These are phyloP conservation scores for Cryptus viduatorius DNA, from an alignment of 2,888 invertebrate genomes.

Conservation along the genomic window DNA sequence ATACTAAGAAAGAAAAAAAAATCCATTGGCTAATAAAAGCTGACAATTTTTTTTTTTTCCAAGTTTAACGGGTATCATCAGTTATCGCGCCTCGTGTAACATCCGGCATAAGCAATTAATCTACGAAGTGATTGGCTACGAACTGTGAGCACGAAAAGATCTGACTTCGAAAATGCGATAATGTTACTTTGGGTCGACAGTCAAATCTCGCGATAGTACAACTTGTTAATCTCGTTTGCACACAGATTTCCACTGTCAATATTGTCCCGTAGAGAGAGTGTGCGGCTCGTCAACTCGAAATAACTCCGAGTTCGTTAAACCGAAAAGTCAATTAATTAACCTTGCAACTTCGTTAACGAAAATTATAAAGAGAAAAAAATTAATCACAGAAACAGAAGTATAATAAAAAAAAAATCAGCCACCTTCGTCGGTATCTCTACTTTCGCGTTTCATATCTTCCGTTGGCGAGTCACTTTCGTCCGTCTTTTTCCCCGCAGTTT, in stretches of 20 bases:
- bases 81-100: background rate
- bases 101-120: background rate
- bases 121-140: background rate
- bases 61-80: background rate
- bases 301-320: background rate
- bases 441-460: constrained; percentile 5
- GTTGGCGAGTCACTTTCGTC: constrained; percentile 19
- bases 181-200: background rate
- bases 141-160: background rate
- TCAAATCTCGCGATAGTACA: background rate
- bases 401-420: constrained; percentile 34
- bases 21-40: constrained; percentile 10
- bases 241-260: background rate
- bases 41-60: background rate
- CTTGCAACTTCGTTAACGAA: constrained; percentile 13
- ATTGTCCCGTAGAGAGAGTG: background rate
- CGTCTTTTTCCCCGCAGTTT: background rate
- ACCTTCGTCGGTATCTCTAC: constrained; percentile 26
- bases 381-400: constrained; percentile 52
- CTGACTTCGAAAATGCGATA: constrained; percentile 3
- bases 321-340: background rate
- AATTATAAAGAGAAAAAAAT: background rate
- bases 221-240: background rate
- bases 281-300: background rate
- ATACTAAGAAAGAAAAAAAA: background rate